These are phyloP conservation scores for Dryobates pubescens DNA, from an alignment of 2,797 vertebrate genomes.

Conservation along the genomic window DNA sequence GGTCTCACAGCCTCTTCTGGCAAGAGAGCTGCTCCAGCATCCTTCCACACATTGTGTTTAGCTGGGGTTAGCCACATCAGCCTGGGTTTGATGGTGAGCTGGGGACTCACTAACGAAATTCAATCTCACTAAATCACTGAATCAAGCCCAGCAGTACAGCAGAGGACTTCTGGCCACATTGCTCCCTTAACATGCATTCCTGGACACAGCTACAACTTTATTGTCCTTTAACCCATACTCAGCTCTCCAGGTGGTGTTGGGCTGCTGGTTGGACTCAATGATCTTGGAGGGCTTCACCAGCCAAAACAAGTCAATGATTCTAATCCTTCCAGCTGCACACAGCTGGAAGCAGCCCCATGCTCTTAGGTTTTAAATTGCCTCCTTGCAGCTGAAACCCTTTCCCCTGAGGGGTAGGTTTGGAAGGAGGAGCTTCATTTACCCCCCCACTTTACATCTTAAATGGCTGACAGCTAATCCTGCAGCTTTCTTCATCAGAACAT, in stretches of 20 bases:
- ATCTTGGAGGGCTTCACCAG: too few relatives aligned
- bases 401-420: not conserved
- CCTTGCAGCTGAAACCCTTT: not conserved
- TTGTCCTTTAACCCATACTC: not conserved
- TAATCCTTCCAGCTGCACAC: too few relatives aligned
- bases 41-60: fast-evolving
- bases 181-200: not conserved
- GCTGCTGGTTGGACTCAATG: too few relatives aligned
- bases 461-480: not conserved
- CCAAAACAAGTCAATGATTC: too few relatives aligned
- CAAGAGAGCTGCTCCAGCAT: too few relatives aligned
- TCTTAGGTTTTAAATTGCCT: not conserved
- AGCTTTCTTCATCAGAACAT: constrained; percentile 25
- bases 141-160: not conserved
- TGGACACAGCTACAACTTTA: fast-evolving
- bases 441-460: not conserved
- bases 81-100: too few relatives aligned
- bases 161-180: not conserved
- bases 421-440: not conserved
- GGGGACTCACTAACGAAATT: not conserved
- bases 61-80: too few relatives aligned
- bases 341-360: not conserved
- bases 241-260: not conserved
- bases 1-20: too few relatives aligned
- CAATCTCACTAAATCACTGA: not conserved